Percentiles rank a stretch among this genome's conserved stretches.
These are phyloP conservation scores for Emydura subglobosa DNA, from an alignment of 2,113 vertebrate genomes.

Conservation along the genomic window DNA sequence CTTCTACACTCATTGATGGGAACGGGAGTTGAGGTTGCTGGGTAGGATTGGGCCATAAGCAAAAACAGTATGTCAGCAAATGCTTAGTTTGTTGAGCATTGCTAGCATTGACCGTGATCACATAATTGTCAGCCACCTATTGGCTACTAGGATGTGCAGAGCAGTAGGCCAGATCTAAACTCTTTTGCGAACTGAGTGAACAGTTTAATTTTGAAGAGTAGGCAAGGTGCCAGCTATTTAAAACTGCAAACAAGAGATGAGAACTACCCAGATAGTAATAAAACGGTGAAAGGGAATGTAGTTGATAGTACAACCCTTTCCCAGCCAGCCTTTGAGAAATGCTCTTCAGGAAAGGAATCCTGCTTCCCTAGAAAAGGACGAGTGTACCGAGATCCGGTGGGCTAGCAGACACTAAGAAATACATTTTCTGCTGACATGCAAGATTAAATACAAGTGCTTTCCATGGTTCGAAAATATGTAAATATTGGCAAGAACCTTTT, in stretches of 20 bases:
- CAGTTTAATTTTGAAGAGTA: not conserved
- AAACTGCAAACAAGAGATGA: not conserved
- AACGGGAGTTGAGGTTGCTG: not conserved
- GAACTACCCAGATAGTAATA: not conserved
- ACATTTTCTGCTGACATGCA: too few species aligned
- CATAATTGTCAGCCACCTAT: not conserved
- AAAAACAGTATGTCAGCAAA: not conserved
- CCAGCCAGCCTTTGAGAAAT: not conserved
- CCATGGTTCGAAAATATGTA: too few species aligned
- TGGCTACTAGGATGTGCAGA: not conserved
- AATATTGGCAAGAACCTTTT: too few species aligned
- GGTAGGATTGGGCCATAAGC: not conserved
- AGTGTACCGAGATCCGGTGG: too few species aligned
- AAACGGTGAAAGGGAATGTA: not conserved
- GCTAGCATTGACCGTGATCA: not conserved
- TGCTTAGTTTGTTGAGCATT: not conserved
- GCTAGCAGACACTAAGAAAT: too few species aligned
- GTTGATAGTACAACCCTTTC: not conserved
- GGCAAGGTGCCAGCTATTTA: not conserved
- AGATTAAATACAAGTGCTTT: too few species aligned
- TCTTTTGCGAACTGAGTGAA: not conserved
- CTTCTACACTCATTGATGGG: not conserved
- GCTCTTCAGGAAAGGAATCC: not conserved
- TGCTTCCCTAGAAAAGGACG: not conserved
- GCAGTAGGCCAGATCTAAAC: not conserved